Conservation (phyloP, 2,113 vertebrate species). For the Ranitomeya imitator region DNA sequence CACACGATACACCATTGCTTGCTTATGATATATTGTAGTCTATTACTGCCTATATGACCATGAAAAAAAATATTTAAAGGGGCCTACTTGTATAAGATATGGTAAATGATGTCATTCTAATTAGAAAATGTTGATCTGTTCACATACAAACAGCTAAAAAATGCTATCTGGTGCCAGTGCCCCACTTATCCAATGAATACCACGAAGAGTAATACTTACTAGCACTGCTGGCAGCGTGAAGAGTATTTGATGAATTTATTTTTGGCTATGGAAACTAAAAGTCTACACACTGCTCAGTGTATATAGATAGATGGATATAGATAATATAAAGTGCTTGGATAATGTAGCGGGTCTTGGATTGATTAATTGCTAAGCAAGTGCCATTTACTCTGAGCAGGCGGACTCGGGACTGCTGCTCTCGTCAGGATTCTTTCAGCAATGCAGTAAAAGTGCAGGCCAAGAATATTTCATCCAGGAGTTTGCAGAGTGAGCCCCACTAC, state of each 20-base stretch:
- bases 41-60: neutral
- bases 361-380: constrained; percentile 21
- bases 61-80: neutral
- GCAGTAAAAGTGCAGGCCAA: constrained; percentile 31
- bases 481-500: constrained; percentile 16
- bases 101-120: neutral
- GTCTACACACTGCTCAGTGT: neutral
- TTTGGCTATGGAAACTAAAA: neutral
- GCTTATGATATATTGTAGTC: neutral
- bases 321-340: constrained; percentile 5
- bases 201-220: neutral
- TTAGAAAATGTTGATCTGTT: neutral
- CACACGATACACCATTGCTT: neutral
- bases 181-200: neutral
- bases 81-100: neutral
- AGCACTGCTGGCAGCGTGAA: neutral
- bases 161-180: neutral
- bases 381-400: neutral
- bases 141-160: neutral
- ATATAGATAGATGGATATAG: constrained; percentile 16
- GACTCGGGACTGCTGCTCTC: constrained; percentile 13
- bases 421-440: constrained; percentile 30
- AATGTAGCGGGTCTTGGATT: neutral
- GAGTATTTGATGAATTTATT: constrained; percentile 1
- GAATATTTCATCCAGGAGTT: constrained; percentile 27